Percentiles rank a stretch among this genome's conserved stretches.
Conservation (phyloP, 2,888 invertebrate species). For the Prenolepis imparis region DNA sequence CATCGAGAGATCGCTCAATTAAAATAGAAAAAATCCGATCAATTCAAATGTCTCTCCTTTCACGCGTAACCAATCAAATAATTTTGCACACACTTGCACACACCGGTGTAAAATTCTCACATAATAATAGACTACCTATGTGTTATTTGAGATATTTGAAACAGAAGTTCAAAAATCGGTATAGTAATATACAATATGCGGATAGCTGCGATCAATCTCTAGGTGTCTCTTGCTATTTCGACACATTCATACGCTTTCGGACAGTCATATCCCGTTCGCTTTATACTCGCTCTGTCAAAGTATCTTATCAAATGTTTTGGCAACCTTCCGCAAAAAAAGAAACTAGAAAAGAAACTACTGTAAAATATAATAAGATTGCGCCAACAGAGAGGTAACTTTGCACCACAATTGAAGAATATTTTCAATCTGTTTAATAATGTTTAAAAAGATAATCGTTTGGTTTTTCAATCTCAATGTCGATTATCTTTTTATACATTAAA, state of each 20-base stretch:
- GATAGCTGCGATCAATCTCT: conserved; percentile 78
- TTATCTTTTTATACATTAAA: not conserved
- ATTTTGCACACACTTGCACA: conserved; percentile 77
- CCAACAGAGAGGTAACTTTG: not conserved
- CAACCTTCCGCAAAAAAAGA: not conserved
- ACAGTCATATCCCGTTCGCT: conserved; percentile 43
- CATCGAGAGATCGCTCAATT: conserved; percentile 41
- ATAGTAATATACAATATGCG: conserved; percentile 65
- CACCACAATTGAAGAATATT: conserved; percentile 14
- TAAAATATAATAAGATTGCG: conserved; percentile 12
- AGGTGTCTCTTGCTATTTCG: conserved; percentile 58
- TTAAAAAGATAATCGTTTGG: not conserved
- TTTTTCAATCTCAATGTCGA: conserved; percentile 1
- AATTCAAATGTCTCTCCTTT: conserved; percentile 73
- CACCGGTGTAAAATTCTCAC: conserved; percentile 77
- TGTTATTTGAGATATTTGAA: conserved; percentile 76
- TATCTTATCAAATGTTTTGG: conserved; percentile 4
- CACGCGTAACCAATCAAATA: conserved; percentile 80
- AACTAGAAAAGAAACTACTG: not conserved
- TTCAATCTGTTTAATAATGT: not conserved
- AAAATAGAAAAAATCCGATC: conserved; percentile 47
- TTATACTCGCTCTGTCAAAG: not conserved
- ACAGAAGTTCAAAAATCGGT: conserved; percentile 68
- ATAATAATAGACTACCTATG: conserved; percentile 70
- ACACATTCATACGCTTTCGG: conserved; percentile 58